Evolutionary conservation across 2,797 vertebrate genomes (phyloP), one percentile per base, ranked within the genome.

Genomic region (Scomberomorus guttatus): DNA sequence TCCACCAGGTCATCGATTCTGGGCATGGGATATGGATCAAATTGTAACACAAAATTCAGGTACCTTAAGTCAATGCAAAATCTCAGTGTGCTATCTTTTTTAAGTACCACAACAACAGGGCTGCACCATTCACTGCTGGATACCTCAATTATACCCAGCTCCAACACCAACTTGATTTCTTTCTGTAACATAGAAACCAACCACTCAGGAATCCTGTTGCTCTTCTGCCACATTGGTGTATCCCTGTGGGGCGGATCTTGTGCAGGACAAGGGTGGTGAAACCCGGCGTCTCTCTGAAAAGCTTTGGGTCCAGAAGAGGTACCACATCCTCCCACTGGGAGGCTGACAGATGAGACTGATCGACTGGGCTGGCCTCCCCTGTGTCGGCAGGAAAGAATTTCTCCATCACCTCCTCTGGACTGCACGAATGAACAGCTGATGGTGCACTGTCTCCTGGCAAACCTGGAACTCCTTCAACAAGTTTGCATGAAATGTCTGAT

Each of bases 401-500:
- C 6, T 56, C 65, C 4, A 2, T 42, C 2, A 10, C 20, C 5
- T n/a, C 54, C 22, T 58, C 24, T 57, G 17, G 6, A 78, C 24
- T 9, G 6, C 62, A 6, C 13, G 18, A 2, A 69, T 29, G 20
- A 57, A 50, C 22, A 62, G 15, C 44, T 63, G 42, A 14, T 3
- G 7, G 6, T 12, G 6, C n/a, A 57, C 22, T n/a, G 13, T 27
- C 54, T 71, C 27, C 5, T n/a, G 32, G 2, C 4, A 3, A 0
- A 25, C 17, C 25, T 46, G 61, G 20, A 69, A 73, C 8, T 25
- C 12, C 0, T 75, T 79, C 0, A 72, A 13, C 10, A 60, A 0
- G 10, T 75, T n/a, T 75, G 71, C 20, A 39, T 71, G 61, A 57
- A 71, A 72, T 0, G 6, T 32, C n/a, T 77, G 48, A 0, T 72